These are phyloP conservation scores for Drosophila recens DNA, from an alignment of 2,888 invertebrate species.

Conservation along the genomic window DNA sequence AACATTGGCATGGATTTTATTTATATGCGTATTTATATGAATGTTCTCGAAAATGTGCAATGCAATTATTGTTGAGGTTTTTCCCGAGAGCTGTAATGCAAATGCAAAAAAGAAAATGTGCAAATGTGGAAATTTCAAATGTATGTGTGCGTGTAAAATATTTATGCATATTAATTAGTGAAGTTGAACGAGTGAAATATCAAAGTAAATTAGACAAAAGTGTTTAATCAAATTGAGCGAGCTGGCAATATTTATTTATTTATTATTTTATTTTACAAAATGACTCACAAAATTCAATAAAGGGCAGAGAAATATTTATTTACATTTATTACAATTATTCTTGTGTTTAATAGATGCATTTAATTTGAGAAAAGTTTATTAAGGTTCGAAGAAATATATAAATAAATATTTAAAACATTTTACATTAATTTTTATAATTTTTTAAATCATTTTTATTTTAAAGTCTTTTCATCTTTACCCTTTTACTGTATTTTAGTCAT, in stretches of 20 bases:
- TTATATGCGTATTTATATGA: constrained; percentile 23
- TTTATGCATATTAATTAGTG: constrained; percentile 52
- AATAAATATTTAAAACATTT: not conserved
- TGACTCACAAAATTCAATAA: too few species aligned
- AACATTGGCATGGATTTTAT: constrained; percentile 65
- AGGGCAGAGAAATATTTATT: not conserved
- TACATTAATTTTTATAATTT: not conserved
- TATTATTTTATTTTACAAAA: not conserved
- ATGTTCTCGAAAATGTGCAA: constrained; percentile 56
- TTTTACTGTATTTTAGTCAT: not conserved
- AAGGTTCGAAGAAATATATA: not conserved
- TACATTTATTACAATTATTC: not conserved
- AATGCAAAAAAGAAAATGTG: constrained; percentile 33
- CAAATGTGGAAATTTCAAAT: constrained; percentile 4
- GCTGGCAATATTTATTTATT: constrained; percentile 13
- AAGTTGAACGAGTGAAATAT: constrained; percentile 5
- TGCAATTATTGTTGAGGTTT: constrained; percentile 67
- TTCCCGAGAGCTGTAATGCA: constrained; percentile 38
- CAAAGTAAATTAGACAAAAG: constrained; percentile 47
- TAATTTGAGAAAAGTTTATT: not conserved
- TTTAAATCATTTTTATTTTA: too few species aligned
- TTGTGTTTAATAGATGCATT: not conserved
- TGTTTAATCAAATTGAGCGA: constrained; percentile 41
- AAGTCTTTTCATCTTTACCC: not conserved
- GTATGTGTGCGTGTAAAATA: constrained; percentile 21